Base-by-base conservation (phyloP, 1,140 invertebrate species). In the Ooceraea biroi region DNA sequence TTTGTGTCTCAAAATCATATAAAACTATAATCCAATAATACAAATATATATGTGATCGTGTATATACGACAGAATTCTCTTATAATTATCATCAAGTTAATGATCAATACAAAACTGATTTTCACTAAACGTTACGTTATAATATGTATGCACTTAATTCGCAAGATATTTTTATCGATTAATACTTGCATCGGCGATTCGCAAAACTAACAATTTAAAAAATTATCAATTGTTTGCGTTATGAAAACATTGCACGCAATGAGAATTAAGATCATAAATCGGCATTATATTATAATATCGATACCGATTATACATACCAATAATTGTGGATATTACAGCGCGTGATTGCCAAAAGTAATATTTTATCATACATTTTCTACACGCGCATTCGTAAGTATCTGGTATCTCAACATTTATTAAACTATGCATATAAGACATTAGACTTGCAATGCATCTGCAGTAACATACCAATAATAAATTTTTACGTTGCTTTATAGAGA, bases 1-100 rank as follows among this genome's bases (percentile, higher is more conserved):
- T 46, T 48, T 50, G 52, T 68, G 60, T 30, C 27, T 46, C n/a
- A 10, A 25, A 73, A 73, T 68, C 25, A 73, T 27, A 74, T 73
- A 76, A 36, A 74, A 63, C n/a, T 76, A 48, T 44, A 76, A 65
- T 65, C 50, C 30, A n/a, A 50, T 58, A 60, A 19, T 73, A 73
- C 12, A 63, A 76, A 41, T 52, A 36, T 25, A n/a, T 55, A 65
- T 76, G 12, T 76, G 12, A 12, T 65, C 36, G 41, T 25, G 60
- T 52, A 14, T 60, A 44, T 50, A 73, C 10, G 11, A 74, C 17
- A 50, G n/a, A 36, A 36, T 25, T 48, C n/a, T 2, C 25, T 30
- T 76, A 2, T 30, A 61, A 63, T 30, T 74, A 41, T 63, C n/a
- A 36, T 36, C 10, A 76, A 50, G 60, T 52, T 74, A 60, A 74